Evolutionary conservation across 2,888 invertebrate species (phyloP).

Genomic region (Dicycla oo): DNA sequence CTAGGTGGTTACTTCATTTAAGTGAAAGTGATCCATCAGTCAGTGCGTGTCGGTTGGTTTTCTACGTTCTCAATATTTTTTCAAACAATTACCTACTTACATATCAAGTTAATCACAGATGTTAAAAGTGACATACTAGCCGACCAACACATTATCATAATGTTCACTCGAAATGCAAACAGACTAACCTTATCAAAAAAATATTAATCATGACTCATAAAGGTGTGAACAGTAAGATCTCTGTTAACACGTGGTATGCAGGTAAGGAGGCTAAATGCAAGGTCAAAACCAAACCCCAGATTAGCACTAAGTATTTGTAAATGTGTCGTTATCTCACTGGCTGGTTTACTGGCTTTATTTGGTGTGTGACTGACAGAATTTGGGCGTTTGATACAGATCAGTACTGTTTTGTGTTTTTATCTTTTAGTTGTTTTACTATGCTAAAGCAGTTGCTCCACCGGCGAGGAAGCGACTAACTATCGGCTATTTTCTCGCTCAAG

Average conservation of each 20-base stretch:
- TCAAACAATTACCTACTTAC: constrained; percentile 17
- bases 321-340: constrained; percentile 36
- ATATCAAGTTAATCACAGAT: constrained; percentile 32
- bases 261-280: constrained; percentile 39
- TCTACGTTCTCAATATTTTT: constrained; percentile 4
- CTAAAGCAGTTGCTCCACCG: too few species aligned
- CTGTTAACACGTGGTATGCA: constrained; percentile 16
- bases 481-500: too few species aligned
- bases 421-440: too few species aligned
- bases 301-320: constrained; percentile 46
- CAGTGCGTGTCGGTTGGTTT: neutral
- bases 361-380: constrained; percentile 11
- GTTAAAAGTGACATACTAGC: constrained; percentile 13
- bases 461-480: too few species aligned
- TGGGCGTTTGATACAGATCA: neutral
- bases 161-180: constrained; percentile 32
- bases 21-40: neutral
- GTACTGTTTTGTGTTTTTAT: neutral
- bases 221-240: constrained; percentile 32
- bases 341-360: constrained; percentile 5
- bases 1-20: neutral
- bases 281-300: constrained; percentile 39
- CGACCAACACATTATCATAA: constrained; percentile 25
- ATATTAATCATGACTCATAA: constrained; percentile 45
- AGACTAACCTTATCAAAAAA: constrained; percentile 50